Evolutionary conservation across 2,797 vertebrate genomes (phyloP), one percentile per base, ranked within the genome.

Genomic region (Acridotheres tristis): DNA sequence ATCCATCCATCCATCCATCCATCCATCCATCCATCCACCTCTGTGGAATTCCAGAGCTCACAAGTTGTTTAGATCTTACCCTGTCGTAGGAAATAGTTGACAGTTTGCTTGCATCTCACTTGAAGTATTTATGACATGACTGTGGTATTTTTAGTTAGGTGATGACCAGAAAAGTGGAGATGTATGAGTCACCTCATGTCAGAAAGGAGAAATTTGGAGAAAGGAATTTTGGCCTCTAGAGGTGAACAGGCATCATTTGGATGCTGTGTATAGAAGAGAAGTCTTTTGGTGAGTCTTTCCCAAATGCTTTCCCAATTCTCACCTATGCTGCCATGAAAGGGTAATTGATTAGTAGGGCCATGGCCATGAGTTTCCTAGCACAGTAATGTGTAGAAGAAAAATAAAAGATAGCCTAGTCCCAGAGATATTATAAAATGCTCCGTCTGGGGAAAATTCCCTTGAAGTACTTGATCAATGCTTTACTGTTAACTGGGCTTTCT

Each of bases 401-500:
- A 58, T 26, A 36, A 91, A 65, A 91, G 29, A 30, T 18, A 61
- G 13, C 9, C n/a, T 73, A 58, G 22, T 66, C 47, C 30, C 32
- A 66, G 51, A 55, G 38, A 87, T 45, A 29, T 89, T 87, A 32
- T 45, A 22, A 77, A 78, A 69, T 69, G 16, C 22, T 84, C 30
- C 68, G 7, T 61, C 61, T 75, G 40, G 43, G 40, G 15, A 81
- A 92, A 93, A 55, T 66, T 89, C 40, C 32, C 29, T 71, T 69
- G 51, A 73, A 85, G 67, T 75, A 40, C 25, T 5, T 68, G 66
- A 91, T 86, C 40, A 66, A 4, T 72, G 87, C 51, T 83, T 88
- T 62, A 62, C 65, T 89, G 57, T 74, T 71, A 90, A 53, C 50
- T 78, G 43, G 71, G 32, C 66, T 93, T 94, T 94, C 76, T 91